Evolutionary conservation across 2,113 vertebrate genomes (phyloP).

Genomic region (Catharus bicknelli): DNA sequence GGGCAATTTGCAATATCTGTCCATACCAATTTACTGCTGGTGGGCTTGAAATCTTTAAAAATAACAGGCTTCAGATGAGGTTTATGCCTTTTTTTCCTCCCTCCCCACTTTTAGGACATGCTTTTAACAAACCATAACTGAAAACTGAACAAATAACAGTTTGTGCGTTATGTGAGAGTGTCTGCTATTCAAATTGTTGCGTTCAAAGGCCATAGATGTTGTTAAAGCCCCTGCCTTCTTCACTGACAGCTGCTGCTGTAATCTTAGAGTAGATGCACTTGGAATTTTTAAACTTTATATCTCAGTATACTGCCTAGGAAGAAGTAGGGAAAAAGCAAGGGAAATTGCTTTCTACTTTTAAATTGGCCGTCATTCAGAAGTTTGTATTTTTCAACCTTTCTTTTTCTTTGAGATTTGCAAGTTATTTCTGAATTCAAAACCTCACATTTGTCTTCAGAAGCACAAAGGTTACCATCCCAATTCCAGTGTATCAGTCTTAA

Average conservation of each 20-base stretch:
- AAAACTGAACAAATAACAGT: conserved; percentile 11
- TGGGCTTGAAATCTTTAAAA: neutral
- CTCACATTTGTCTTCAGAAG: neutral
- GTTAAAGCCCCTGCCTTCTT: neutral
- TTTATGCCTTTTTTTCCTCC: neutral
- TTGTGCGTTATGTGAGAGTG: conserved; percentile 4
- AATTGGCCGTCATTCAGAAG: neutral
- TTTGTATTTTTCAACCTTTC: neutral
- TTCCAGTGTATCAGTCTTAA: neutral
- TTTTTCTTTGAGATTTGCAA: neutral
- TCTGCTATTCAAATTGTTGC: neutral
- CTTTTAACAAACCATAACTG: neutral
- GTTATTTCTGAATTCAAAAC: neutral
- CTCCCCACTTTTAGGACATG: neutral
- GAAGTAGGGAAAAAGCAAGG: neutral
- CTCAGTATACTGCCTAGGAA: neutral
- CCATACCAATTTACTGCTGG: neutral
- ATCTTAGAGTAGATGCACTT: neutral
- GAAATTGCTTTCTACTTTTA: conserved; percentile 3
- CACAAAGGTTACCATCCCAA: neutral
- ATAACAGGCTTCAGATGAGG: neutral
- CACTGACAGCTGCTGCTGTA: neutral
- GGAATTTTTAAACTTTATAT: neutral
- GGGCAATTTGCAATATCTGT: neutral
- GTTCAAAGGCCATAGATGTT: neutral